Conservation (phyloP, 2,888 invertebrate genomes). For the Perizoma affinitatum region DNA sequence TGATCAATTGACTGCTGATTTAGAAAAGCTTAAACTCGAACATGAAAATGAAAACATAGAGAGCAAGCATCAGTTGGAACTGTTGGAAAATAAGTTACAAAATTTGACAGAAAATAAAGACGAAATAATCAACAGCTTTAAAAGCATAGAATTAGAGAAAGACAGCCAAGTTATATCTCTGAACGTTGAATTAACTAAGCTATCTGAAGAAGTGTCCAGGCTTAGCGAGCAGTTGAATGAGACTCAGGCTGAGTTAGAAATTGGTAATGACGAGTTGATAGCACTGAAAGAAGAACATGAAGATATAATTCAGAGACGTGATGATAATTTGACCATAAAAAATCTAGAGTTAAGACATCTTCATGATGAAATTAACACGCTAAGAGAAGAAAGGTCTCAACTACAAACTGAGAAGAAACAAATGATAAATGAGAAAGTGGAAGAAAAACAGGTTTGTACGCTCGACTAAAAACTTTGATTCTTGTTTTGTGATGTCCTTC, state of each 20-base stretch:
- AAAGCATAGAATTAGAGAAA: conserved; percentile 60
- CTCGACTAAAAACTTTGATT: conserved; percentile 6
- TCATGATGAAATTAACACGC: conserved; percentile 52
- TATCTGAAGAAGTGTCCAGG: conserved; percentile 53
- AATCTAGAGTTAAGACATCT: conserved; percentile 62
- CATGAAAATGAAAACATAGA: conserved; percentile 74
- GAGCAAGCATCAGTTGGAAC: conserved; percentile 60
- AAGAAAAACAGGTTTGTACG: conserved; percentile 69
- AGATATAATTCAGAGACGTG: conserved; percentile 50
- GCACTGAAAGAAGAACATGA: conserved; percentile 63
- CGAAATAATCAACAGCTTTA: conserved; percentile 60
- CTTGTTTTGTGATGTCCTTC: conserved; percentile 45
- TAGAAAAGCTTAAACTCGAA: conserved; percentile 61
- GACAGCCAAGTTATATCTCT: conserved; percentile 62
- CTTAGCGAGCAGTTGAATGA: conserved; percentile 66
- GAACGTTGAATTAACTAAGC: conserved; percentile 68
- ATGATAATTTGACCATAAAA: conserved; percentile 56
- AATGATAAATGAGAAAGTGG: conserved; percentile 43
- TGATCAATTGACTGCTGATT: conserved; percentile 41
- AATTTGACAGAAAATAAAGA: conserved; percentile 62
- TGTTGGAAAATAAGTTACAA: conserved; percentile 71
- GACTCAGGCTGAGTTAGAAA: conserved; percentile 67
- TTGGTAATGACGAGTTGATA: conserved; percentile 63
- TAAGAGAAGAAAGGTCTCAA: conserved; percentile 45
- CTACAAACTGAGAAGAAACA: conserved; percentile 50